Evolutionary conservation across 2,113 vertebrate genomes (phyloP).

Genomic region (Fulmarus glacialis): DNA sequence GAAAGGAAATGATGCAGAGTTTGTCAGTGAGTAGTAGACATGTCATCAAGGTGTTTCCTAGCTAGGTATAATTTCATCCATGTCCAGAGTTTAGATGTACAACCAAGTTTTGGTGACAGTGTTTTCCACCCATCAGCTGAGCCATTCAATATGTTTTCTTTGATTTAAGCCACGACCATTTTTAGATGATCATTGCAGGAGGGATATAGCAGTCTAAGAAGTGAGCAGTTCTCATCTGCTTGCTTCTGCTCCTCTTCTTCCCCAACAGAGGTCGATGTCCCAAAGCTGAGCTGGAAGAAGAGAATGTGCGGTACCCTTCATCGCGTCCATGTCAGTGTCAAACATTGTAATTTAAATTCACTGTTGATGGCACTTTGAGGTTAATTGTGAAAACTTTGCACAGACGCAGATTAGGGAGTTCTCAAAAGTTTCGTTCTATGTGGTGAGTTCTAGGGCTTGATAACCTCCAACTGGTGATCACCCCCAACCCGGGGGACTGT

Average conservation of each 20-base stretch:
- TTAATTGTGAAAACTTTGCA: not conserved
- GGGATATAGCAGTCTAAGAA: not conserved
- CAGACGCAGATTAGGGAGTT: not conserved
- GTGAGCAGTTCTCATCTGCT: not conserved
- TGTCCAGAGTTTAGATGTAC: not conserved
- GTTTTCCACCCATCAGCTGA: not conserved
- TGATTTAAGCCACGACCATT: not conserved
- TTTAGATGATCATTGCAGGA: not conserved
- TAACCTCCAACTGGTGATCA: not conserved
- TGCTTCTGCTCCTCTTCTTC: not conserved
- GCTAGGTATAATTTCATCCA: not conserved
- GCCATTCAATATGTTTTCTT: not conserved
- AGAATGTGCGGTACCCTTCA: not conserved
- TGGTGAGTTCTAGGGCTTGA: not conserved
- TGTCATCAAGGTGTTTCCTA: not conserved
- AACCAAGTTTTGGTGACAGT: not conserved
- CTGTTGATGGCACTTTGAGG: not conserved
- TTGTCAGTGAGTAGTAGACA: not conserved
- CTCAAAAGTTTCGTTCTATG: not conserved
- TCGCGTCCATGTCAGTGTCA: not conserved
- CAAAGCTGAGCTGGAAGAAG: not conserved
- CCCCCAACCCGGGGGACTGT: not conserved
- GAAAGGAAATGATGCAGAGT: not conserved
- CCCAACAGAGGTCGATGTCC: not conserved
- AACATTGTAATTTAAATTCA: not conserved